Evolutionary conservation across 1,140 invertebrate genomes (phyloP).

Genomic region (Ganaspis sp.): DNA sequence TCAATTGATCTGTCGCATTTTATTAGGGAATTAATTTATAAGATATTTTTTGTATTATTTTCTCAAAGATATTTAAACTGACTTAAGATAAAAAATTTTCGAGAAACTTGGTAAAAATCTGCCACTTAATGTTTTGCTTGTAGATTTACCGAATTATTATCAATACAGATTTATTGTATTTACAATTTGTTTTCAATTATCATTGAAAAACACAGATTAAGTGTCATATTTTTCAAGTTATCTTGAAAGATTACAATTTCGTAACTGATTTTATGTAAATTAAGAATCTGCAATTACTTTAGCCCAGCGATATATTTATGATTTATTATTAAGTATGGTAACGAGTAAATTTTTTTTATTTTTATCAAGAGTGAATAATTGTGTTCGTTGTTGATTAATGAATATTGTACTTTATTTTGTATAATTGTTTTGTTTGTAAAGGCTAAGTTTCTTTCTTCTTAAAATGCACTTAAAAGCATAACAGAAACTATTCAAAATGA

Average conservation of each 20-base stretch:
- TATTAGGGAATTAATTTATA: not conserved
- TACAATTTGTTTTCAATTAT: no score
- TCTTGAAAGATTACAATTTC: no score
- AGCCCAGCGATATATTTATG: not conserved
- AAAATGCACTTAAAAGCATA: slow-evolving; percentile 14
- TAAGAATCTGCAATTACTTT: not conserved
- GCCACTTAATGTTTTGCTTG: no score
- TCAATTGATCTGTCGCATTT: not conserved
- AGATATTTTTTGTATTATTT: not conserved
- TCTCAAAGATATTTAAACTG: not conserved
- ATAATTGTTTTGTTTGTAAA: not conserved
- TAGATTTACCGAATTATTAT: no score
- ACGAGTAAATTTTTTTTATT: not conserved
- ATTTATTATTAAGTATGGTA: not conserved
- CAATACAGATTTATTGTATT: no score
- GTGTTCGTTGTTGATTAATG: not conserved
- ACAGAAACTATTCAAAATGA: not conserved
- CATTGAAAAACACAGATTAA: no score
- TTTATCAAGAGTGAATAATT: not conserved
- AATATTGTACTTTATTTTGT: not conserved
- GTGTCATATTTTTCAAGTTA: no score
- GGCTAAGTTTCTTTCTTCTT: not conserved
- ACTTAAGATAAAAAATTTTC: not conserved
- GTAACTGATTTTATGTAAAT: not conserved
- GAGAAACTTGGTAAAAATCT: not conserved